Percentiles rank a stretch among this genome's conserved stretches.
These are phyloP conservation scores for Rutilus rutilus DNA, from an alignment of 2,113 vertebrate genomes.

Conservation along the genomic window DNA sequence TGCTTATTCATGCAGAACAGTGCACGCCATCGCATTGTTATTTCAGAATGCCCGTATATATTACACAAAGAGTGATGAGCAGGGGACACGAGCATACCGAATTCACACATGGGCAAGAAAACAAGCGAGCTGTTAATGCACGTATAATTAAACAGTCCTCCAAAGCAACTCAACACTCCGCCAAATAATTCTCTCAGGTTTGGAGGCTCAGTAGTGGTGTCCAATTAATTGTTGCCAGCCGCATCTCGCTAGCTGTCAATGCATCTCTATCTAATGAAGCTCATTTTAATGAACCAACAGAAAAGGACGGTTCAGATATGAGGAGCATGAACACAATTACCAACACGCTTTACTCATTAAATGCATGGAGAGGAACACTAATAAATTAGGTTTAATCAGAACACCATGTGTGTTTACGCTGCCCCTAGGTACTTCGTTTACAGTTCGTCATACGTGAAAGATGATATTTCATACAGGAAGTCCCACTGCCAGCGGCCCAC, in stretches of 20 bases:
- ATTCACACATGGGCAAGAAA: slow-evolving; percentile 53
- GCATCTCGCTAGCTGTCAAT: slow-evolving; percentile 50
- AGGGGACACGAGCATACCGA: slow-evolving; percentile 18
- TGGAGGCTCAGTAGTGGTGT: slow-evolving; percentile 40
- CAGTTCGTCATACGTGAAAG: slow-evolving; percentile 30
- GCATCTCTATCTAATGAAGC: slow-evolving; percentile 56
- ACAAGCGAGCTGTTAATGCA: slow-evolving; percentile 55
- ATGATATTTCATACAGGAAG: slow-evolving; percentile 1
- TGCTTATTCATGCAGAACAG: slow-evolving; percentile 28
- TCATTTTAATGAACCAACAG: slow-evolving; percentile 52
- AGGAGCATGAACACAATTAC: slow-evolving; percentile 28
- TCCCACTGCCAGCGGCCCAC: background rate
- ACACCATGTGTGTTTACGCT: background rate
- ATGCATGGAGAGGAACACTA: slow-evolving; percentile 41
- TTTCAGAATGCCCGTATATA: slow-evolving; percentile 15
- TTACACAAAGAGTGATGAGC: slow-evolving; percentile 48
- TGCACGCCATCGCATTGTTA: slow-evolving; percentile 17
- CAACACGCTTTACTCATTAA: slow-evolving; percentile 46
- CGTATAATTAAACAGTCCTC: slow-evolving; percentile 57
- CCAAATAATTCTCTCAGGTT: slow-evolving; percentile 49
- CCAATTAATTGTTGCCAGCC: slow-evolving; percentile 59
- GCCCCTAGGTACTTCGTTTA: slow-evolving; percentile 34
- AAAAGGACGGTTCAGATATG: slow-evolving; percentile 39
- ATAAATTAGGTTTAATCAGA: slow-evolving; percentile 44
- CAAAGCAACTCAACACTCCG: slow-evolving; percentile 44